Base-by-base conservation (phyloP, 2,888 invertebrate genomes). In the Cheilosia urbana region DNA sequence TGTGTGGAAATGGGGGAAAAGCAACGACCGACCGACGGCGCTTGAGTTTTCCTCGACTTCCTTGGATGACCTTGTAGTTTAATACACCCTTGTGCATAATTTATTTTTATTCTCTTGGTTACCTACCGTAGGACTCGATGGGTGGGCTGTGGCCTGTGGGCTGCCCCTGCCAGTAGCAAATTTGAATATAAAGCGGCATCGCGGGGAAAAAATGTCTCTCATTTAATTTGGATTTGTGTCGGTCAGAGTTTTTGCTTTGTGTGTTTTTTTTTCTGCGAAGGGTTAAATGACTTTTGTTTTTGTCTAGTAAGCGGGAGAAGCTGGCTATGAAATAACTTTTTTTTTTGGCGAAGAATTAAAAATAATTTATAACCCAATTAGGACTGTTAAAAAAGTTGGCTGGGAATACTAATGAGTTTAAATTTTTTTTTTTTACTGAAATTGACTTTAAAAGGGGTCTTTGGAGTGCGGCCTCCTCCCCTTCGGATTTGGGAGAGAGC, bases 1-100 rank as follows among this genome's bases (percentile, higher is more conserved):
- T 71, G 63, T 40, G n/a, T 19, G 51, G 19, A 4, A 15, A 37
- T 19, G 5, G 57, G 57, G 57, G 40, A 21, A 17, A 21, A 53
- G 42, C 6, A 19, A 13, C 15, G 65, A 9, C 17, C 47, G 17
- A 5, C 17, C 47, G 47, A 34, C 42, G n/a, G 30, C 24, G 57
- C 37, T 42, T 30, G 30, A 21, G 37, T 53, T 63, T 27, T 66
- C 15, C 71, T 45, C 19, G 58, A 73, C 51, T 79, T 80, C 65
- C 69, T 60, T 66, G 57, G 60, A 60, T 84, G 79, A 84, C 84
- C 84, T 84, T 84, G 84, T 79, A 66, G 71, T 71, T 76, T 66
- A 79, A 76, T 80, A 66, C 45, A 62, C 71, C 73, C 75, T 71
- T 60, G 75, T 75, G 84, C 49, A 66, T 79, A 79, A 75, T 80